Percentiles rank a stretch among this genome's conserved stretches.
These are phyloP conservation scores for Merluccius polli DNA, from an alignment of 2,797 vertebrate species.

Conservation along the genomic window DNA sequence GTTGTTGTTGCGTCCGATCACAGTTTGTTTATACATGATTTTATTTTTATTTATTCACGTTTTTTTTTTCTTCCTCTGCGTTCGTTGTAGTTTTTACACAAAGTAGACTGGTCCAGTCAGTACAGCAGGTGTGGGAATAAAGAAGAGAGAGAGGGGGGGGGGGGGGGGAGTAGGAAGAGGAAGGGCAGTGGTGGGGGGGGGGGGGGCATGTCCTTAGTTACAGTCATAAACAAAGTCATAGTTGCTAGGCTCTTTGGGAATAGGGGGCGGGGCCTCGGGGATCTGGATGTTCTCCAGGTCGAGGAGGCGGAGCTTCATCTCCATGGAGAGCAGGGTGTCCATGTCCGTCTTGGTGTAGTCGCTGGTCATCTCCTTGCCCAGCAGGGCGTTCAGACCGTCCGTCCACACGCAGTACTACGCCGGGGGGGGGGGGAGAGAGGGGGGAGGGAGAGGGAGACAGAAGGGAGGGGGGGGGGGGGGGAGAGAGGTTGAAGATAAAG, in stretches of 20 bases:
- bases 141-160: background rate
- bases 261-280: constrained; percentile 93
- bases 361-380: constrained; percentile 98
- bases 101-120: constrained; percentile 67
- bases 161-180: no score
- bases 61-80: constrained; percentile 56
- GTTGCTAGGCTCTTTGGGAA: constrained; percentile 99
- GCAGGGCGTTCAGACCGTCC: constrained; percentile 93
- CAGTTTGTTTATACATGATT: constrained; percentile 46
- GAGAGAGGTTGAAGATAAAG: background rate
- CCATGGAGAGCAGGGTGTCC: constrained; percentile 98
- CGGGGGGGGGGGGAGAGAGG: background rate
- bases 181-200: no score
- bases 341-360: constrained; percentile 93
- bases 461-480: background rate
- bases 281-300: constrained; percentile 99
- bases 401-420: constrained; percentile 97
- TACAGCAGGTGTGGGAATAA: constrained; percentile 52
- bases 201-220: constrained; percentile 75
- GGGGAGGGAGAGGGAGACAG: no score
- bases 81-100: constrained; percentile 77
- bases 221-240: constrained; percentile 99
- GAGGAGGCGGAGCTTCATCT: constrained; percentile 98
- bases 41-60: constrained; percentile 55
- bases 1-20: background rate